Evolutionary conservation across 2,888 invertebrate genomes (phyloP), one percentile per base, ranked within the genome.

Genomic region (Drosophila nigritarsus): DNA sequence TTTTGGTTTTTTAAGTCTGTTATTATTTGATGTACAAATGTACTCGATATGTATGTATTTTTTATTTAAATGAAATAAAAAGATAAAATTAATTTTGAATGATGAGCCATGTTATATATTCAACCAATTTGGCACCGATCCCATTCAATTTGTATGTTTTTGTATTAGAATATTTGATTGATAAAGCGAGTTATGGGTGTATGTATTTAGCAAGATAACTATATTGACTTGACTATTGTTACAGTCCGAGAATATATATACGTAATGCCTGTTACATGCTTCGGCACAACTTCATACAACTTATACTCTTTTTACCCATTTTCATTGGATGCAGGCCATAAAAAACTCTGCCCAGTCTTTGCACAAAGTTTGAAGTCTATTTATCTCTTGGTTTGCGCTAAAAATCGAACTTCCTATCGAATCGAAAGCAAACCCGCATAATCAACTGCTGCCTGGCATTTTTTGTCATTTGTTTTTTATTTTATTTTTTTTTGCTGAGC

Each of bases 341-440:
- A 34, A 13, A 13, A 34, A 34, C 34, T 34, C 18, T 0, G 30
- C 30, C 9, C 32, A 9, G 32, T 32, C 3, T 9, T 3, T 38
- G 38, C 24, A 36, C 9, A 42, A 30, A 29, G 29, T 56, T 42
- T 20, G 0, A 30, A 56, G 56, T 20, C 20, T 11, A 20, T 82
- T 69, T 73, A 63, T 72, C 49, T 56, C 50, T 53, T 34, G 49
- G 34, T 64, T 51, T 65, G 11, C 51, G 18, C 36, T 24, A 68
- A 69, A 67, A 75, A 78, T 67, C 64, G 69, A 75, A 73, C 53
- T 51, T 74, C 63, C 40, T 27, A 60, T 68, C 56, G 60, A 72
- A 73, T 34, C 51, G 59, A 64, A 76, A 76, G 78, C 69, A 59
- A 59, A 66, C 87, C 86, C 84, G 84, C 86, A 87, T 85, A 84